Percentiles rank a stretch among this genome's conserved stretches.
These are phyloP conservation scores for Peromyscus leucopus DNA, from an alignment of 2,113 vertebrate species.

Conservation along the genomic window DNA sequence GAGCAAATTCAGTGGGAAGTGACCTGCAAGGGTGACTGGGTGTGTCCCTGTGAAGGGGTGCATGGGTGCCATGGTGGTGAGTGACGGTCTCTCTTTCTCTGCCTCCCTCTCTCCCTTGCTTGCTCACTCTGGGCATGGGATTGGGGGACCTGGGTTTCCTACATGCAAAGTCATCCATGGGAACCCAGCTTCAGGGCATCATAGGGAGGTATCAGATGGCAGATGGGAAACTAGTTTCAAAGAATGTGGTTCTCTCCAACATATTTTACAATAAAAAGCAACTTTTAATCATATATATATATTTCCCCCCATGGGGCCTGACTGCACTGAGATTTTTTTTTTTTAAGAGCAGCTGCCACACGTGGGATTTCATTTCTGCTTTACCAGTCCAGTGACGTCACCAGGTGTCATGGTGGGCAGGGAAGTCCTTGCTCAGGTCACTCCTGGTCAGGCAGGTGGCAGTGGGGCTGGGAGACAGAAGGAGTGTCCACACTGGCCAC, in stretches of 20 bases:
- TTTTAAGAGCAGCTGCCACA: slow-evolving; percentile 88
- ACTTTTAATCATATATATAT: slow-evolving; percentile 80
- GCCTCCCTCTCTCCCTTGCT: slow-evolving; percentile 41
- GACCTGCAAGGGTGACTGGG: slow-evolving; percentile 63
- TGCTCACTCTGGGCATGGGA: slow-evolving; percentile 30
- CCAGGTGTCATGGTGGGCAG: slow-evolving; percentile 47
- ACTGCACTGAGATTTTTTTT: slow-evolving; percentile 89
- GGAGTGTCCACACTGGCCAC: slow-evolving; percentile 65
- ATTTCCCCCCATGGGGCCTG: slow-evolving; percentile 87
- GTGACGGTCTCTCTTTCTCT: slow-evolving; percentile 60
- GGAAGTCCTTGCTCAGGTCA: slow-evolving; percentile 1
- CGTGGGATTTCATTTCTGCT: slow-evolving; percentile 85
- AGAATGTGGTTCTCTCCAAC: slow-evolving; percentile 79
- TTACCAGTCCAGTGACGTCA: slow-evolving; percentile 83
- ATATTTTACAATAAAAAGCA: slow-evolving; percentile 87
- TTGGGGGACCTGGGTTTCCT: slow-evolving; percentile 70
- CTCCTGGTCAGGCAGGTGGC: neutral
- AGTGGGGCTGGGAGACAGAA: neutral
- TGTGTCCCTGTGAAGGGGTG: neutral
- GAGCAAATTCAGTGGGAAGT: slow-evolving; percentile 69
- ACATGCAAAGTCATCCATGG: slow-evolving; percentile 64
- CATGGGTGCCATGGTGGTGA: neutral
- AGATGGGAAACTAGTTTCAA: slow-evolving; percentile 75
- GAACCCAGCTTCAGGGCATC: slow-evolving; percentile 71
- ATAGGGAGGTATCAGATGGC: slow-evolving; percentile 54